phyloP scores from a whole-genome alignment of 1,140 invertebrate species.

The Prorops nasuta region DNA sequence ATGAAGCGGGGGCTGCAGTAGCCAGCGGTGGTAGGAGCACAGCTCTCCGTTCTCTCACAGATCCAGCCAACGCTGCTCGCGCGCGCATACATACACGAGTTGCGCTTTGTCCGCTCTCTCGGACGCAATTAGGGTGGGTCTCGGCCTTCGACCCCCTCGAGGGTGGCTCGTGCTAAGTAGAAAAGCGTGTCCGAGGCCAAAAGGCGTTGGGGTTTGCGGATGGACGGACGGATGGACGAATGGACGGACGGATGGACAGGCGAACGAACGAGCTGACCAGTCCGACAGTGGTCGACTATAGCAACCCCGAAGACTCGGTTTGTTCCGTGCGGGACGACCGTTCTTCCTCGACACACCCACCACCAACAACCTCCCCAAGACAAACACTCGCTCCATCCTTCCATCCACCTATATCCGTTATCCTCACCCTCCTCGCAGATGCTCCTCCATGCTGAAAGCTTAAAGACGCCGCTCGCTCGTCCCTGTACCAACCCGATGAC shows the following conservation, averaged over 20 bases:
- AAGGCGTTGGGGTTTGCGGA: constrained; percentile 32
- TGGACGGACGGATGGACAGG: no score
- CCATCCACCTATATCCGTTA: neutral
- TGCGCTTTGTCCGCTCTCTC: constrained; percentile 56
- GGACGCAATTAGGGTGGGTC: constrained; percentile 58
- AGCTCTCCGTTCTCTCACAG: neutral
- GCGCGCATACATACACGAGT: constrained; percentile 47
- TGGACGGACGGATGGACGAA: no score
- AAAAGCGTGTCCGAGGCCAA: constrained; percentile 54
- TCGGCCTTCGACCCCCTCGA: constrained; percentile 42
- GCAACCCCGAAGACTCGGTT: constrained; percentile 25
- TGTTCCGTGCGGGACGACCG: no score
- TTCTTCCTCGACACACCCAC: no score
- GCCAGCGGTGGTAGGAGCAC: no score
- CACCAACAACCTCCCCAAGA: constrained; percentile 21
- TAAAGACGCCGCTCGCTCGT: neutral
- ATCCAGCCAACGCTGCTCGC: constrained; percentile 19
- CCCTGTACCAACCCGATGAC: neutral
- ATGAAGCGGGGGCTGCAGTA: no score
- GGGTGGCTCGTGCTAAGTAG: constrained; percentile 53
- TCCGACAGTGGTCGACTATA: constrained; percentile 47
- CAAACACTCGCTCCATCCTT: constrained; percentile 20
- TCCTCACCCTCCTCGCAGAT: neutral
- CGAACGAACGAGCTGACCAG: constrained; percentile 29
- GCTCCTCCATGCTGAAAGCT: neutral